Percentiles rank a stretch among this genome's conserved stretches.
These are phyloP conservation scores for Drosophila longiperda DNA, from an alignment of 2,888 invertebrate genomes.

Conservation along the genomic window DNA sequence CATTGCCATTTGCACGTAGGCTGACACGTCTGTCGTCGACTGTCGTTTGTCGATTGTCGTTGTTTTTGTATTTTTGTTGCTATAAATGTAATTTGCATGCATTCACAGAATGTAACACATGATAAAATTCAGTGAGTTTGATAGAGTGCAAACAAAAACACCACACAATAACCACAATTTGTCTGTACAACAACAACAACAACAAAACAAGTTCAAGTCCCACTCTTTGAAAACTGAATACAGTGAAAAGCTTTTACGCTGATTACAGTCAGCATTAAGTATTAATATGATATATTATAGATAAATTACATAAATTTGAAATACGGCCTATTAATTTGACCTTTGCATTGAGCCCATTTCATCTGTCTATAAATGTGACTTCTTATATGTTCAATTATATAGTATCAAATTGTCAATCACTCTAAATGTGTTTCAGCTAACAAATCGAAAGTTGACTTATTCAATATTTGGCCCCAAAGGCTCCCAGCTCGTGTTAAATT, in stretches of 20 bases:
- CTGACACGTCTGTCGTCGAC: constrained; percentile 44
- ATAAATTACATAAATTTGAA: not conserved
- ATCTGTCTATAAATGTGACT: constrained; percentile 16
- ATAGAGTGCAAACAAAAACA: not conserved
- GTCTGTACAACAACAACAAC: not conserved
- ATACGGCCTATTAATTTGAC: constrained; percentile 19
- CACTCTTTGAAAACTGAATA: not conserved
- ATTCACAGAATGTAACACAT: constrained; percentile 29
- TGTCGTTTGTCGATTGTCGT: constrained; percentile 25
- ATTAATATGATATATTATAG: constrained; percentile 16
- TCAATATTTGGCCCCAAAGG: not conserved
- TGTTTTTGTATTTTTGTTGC: constrained; percentile 6
- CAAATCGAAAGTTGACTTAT: not conserved
- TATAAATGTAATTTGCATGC: constrained; percentile 16
- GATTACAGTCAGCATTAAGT: constrained; percentile 12
- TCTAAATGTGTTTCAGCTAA: not conserved
- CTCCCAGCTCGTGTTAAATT: not conserved
- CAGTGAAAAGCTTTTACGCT: constrained; percentile 33
- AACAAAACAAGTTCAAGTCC: constrained; percentile 6
- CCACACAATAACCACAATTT: constrained; percentile 10
- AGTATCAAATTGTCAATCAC: not conserved
- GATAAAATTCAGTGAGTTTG: constrained; percentile 30
- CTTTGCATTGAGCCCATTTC: constrained; percentile 31
- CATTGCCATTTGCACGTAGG: constrained; percentile 71
- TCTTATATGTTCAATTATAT: not conserved